phyloP scores from a whole-genome alignment of 2,797 vertebrate species.

The Chelonia mydas region DNA sequence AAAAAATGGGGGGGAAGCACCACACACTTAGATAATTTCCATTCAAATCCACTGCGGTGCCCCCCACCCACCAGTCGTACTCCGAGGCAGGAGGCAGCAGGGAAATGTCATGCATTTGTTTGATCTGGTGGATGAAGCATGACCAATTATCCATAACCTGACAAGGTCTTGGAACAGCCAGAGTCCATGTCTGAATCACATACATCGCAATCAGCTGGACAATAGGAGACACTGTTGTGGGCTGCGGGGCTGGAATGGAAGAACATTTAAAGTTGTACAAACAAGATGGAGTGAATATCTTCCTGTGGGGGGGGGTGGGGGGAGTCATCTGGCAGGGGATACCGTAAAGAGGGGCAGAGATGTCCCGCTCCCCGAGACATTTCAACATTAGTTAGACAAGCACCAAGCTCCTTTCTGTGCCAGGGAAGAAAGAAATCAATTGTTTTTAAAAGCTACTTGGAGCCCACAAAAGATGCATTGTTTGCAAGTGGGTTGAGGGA shows the following conservation, averaged over 20 bases:
- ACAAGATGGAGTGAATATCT: slow-evolving; percentile 61
- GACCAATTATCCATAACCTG: slow-evolving; percentile 73
- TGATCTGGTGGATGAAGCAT: slow-evolving; percentile 56
- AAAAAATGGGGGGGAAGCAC: slow-evolving; percentile 52
- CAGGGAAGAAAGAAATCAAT: slow-evolving; percentile 73
- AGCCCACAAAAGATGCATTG: slow-evolving; percentile 79
- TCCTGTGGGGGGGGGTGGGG: neutral
- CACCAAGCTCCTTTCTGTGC: slow-evolving; percentile 67
- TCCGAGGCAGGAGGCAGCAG: slow-evolving; percentile 46
- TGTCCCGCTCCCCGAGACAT: slow-evolving; percentile 45
- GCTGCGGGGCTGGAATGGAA: slow-evolving; percentile 42
- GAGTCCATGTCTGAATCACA: slow-evolving; percentile 46
- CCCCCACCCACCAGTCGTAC: slow-evolving; percentile 59
- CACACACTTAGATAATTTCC: slow-evolving; percentile 80
- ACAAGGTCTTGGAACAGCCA: slow-evolving; percentile 52
- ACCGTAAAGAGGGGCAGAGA: slow-evolving; percentile 42
- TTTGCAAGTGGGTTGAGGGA: slow-evolving; percentile 74
- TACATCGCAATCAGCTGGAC: slow-evolving; percentile 39
- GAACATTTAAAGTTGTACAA: slow-evolving; percentile 67
- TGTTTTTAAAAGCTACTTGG: slow-evolving; percentile 70
- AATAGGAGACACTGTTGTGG: slow-evolving; percentile 59
- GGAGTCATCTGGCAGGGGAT: slow-evolving; percentile 42
- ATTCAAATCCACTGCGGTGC: slow-evolving; percentile 69
- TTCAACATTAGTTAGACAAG: slow-evolving; percentile 71
- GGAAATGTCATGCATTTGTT: slow-evolving; percentile 59